phyloP scores from a whole-genome alignment of 2,888 invertebrate genomes.

The Rhagonycha fulva region DNA sequence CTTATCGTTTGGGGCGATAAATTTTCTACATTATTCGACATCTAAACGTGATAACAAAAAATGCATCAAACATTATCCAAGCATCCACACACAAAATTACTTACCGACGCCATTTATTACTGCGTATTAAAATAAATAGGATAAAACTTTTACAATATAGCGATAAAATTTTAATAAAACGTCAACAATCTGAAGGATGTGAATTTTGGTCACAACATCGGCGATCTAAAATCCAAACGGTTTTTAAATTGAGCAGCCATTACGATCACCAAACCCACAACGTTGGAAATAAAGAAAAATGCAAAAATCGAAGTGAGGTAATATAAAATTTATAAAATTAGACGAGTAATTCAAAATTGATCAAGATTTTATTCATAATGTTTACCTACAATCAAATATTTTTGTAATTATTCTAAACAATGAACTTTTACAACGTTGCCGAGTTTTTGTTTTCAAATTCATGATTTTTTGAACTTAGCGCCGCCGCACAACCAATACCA shows the following conservation, averaged over 20 bases:
- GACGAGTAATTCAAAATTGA: neutral
- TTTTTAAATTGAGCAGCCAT: constrained; percentile 26
- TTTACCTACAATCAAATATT: neutral
- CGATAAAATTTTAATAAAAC: neutral
- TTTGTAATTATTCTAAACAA: neutral
- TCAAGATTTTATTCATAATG: neutral
- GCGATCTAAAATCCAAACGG: constrained; percentile 13
- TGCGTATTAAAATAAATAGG: neutral
- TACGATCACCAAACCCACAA: constrained; percentile 25
- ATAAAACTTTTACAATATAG: neutral
- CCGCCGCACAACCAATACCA: neutral
- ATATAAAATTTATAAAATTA: neutral
- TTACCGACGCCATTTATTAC: constrained; percentile 26
- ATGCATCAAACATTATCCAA: neutral
- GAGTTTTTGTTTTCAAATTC: neutral
- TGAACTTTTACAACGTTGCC: neutral
- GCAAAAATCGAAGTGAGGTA: neutral
- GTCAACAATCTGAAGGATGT: neutral
- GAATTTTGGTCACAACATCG: constrained; percentile 11
- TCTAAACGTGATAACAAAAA: constrained; percentile 55
- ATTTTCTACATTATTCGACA: constrained; percentile 89
- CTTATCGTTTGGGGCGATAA: constrained; percentile 90
- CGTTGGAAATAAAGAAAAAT: neutral
- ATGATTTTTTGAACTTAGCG: neutral
- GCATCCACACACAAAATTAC: constrained; percentile 10